Base-by-base conservation (phyloP, 2,113 vertebrate species). In the Peromyscus maniculatus region DNA sequence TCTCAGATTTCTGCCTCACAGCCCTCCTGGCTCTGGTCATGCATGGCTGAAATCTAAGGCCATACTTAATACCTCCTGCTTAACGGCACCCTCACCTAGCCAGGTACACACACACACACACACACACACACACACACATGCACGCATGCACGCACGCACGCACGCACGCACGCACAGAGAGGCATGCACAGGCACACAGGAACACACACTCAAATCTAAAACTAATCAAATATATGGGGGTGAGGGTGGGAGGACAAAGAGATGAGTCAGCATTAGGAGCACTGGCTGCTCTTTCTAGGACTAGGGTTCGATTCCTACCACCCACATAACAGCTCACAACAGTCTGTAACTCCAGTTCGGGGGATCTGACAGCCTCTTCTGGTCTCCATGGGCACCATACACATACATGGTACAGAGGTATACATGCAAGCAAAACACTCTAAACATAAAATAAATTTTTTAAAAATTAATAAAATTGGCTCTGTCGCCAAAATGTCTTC, bases 1-100 rank as follows among this genome's bases (percentile, higher is more conserved):
- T 93, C 94, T 96, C 94, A 46, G 83, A 96, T 97, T 84, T 96
- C 96, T 75, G 33, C 64, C 87, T 93, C 39, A 90, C 21, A 57
- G 67, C 82, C 36, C 77, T 94, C 77, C 90, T 33, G 43, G 83
- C 79, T 82, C 94, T 0, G 16, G 64, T 93, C 52, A 94, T 0
- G 0, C 43, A 66, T 3, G 16, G 52, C 82, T 97, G 93, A 59
- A 91, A 95, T 87, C 43, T 64, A 83, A 94, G 49, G 77, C 84
- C 91, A 43, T 33, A 89, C 77, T 89, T 83, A 94, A 97, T 49
- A 77, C 55, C 52, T 71, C 52, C 71, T 80, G 82, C 71, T 82
- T 89, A 74, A n/a, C 5, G 72, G 36, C 36, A 28, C 36, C 64
- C 71, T 91, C 91, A 89, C 72, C n/a, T 89, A 4, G 12, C 71